Conservation (phyloP, 2,113 vertebrate species). For the Peromyscus leucopus region DNA sequence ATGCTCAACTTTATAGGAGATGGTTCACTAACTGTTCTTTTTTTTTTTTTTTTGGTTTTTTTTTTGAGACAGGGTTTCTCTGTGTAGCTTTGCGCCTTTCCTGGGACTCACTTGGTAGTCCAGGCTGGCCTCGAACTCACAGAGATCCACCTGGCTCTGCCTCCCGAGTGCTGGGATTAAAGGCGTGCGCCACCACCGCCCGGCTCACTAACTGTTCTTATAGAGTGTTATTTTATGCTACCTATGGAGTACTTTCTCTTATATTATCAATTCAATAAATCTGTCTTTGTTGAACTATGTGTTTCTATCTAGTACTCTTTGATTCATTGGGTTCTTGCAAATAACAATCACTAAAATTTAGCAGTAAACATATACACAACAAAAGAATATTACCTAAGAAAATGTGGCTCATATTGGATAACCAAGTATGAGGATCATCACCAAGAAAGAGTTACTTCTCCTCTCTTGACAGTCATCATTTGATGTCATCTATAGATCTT, state of each 20-base stretch:
- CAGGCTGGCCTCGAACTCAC: too few relatives aligned
- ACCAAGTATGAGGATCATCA: not conserved
- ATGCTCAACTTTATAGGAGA: not conserved
- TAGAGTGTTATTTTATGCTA: not conserved
- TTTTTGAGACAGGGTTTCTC: too few relatives aligned
- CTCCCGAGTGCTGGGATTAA: too few relatives aligned
- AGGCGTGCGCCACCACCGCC: too few relatives aligned
- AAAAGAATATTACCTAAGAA: not conserved
- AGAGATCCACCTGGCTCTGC: too few relatives aligned
- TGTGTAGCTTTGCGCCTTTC: too few relatives aligned
- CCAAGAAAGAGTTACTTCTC: not conserved
- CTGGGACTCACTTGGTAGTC: too few relatives aligned
- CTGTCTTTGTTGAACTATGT: rapidly evolving
- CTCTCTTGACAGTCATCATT: too few relatives aligned
- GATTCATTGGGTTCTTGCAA: not conserved
- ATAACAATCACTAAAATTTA: not conserved
- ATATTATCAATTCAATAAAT: not conserved
- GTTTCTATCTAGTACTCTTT: not conserved
- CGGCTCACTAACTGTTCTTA: not conserved
- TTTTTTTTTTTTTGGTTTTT: too few relatives aligned
- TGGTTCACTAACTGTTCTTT: not conserved
- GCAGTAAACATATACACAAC: not conserved
- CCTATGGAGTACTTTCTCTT: not conserved
- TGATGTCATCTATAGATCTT: not conserved
- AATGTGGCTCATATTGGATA: not conserved